A percentile compares a stretch with the other conserved stretches of the same genome.
These are phyloP conservation scores for Colius striatus DNA, from an alignment of 2,113 vertebrate species.

Conservation along the genomic window DNA sequence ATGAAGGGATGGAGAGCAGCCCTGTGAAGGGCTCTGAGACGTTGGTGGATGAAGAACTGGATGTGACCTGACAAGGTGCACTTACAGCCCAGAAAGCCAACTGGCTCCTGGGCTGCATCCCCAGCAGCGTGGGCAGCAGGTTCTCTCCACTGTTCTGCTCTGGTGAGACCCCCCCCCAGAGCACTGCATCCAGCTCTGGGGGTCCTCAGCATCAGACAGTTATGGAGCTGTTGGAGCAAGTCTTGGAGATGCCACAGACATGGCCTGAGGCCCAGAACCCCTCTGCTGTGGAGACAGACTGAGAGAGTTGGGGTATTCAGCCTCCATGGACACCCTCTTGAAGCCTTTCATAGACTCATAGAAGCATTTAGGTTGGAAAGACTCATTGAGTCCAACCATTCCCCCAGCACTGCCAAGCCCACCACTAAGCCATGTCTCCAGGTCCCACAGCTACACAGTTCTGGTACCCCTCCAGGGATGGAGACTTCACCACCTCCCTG, in stretches of 20 bases:
- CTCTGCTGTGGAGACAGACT: accelerated
- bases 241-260: accelerated
- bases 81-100: neutral
- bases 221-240: neutral
- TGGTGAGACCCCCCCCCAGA: neutral
- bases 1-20: neutral
- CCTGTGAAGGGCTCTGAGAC: too few relatives aligned
- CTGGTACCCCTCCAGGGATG: too few relatives aligned
- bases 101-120: accelerated
- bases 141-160: accelerated
- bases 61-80: accelerated
- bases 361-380: too few relatives aligned
- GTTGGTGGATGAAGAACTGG: too few relatives aligned
- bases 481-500: too few relatives aligned
- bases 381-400: too few relatives aligned
- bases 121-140: neutral
- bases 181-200: neutral
- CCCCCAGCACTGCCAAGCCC: too few relatives aligned
- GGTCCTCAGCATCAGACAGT: accelerated
- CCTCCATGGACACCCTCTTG: accelerated
- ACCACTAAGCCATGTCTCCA: too few relatives aligned
- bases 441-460: too few relatives aligned
- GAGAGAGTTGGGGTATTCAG: neutral
- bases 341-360: neutral
- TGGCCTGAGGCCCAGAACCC: accelerated